Conservation (phyloP, 2,888 invertebrate genomes). For the Orthosia incerta region DNA sequence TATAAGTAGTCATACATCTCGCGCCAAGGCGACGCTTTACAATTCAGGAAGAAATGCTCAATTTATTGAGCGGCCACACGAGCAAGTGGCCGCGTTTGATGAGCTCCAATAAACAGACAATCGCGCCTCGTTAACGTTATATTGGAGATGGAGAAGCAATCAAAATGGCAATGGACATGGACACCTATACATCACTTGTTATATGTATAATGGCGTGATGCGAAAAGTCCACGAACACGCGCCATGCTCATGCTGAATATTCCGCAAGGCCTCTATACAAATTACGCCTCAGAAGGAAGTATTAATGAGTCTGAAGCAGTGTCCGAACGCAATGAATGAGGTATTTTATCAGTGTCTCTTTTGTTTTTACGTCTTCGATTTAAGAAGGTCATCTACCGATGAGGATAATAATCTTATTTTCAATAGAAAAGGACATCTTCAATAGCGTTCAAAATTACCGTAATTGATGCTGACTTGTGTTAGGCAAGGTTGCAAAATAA, state of each 20-base stretch:
- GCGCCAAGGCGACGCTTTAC: constrained; percentile 24
- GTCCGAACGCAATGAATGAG: constrained; percentile 47
- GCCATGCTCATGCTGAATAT: constrained; percentile 49
- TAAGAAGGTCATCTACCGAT: constrained; percentile 36
- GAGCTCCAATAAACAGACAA: constrained; percentile 65
- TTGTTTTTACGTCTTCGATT: constrained; percentile 47
- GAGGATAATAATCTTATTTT: constrained; percentile 25
- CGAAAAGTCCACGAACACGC: constrained; percentile 32
- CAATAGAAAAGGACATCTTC: not conserved
- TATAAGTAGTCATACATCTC: constrained; percentile 27
- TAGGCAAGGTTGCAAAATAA: constrained; percentile 58
- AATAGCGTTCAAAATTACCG: constrained; percentile 20
- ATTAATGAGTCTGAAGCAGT: constrained; percentile 44
- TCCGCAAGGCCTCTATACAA: constrained; percentile 47
- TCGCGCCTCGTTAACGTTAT: constrained; percentile 62
- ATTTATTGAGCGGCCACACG: constrained; percentile 45
- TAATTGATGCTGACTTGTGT: constrained; percentile 14
- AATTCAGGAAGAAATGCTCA: constrained; percentile 60
- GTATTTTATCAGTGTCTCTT: constrained; percentile 45
- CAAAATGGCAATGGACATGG: constrained; percentile 51
- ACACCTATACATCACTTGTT: constrained; percentile 22
- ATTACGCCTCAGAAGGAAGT: constrained; percentile 58
- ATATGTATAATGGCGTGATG: constrained; percentile 8
- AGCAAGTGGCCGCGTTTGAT: constrained; percentile 52
- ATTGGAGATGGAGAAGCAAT: constrained; percentile 54